phyloP scores from a whole-genome alignment of 2,888 invertebrate species.

The Thymelicus lineola region DNA sequence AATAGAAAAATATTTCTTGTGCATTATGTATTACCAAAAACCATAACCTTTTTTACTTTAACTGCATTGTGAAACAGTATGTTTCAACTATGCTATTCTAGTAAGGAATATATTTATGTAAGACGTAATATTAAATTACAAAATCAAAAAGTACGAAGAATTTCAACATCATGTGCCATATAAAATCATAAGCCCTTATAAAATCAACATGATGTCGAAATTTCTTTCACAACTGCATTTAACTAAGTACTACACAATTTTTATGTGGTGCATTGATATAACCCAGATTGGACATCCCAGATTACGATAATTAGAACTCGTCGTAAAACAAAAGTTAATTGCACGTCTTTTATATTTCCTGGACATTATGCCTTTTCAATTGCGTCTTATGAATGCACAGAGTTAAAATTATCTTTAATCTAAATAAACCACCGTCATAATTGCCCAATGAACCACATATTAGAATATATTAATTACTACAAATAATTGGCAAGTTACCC shows the following conservation, averaged over 20 bases:
- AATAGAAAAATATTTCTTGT: neutral
- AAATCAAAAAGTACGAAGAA: neutral
- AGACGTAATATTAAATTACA: neutral
- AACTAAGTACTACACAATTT: neutral
- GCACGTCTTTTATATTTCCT: too few relatives aligned
- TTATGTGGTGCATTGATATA: neutral
- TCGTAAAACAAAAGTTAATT: too few relatives aligned
- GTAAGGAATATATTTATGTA: neutral
- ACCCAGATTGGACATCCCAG: neutral
- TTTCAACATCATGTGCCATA: constrained; percentile 13
- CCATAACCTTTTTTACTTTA: constrained; percentile 1
- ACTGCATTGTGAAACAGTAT: neutral
- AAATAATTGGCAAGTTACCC: constrained; percentile 46
- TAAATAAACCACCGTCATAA: neutral
- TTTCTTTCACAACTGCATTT: constrained; percentile 11
- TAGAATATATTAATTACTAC: constrained; percentile 14
- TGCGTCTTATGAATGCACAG: neutral
- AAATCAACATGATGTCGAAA: constrained; percentile 5
- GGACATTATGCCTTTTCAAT: too few relatives aligned
- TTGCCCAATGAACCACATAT: neutral
- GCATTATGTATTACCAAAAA: neutral
- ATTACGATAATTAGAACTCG: neutral
- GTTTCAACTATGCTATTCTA: too few relatives aligned
- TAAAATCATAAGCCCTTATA: neutral
- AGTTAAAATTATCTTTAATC: neutral